Conservation (phyloP, 2,888 invertebrate species). For the Plebejus melissa region DNA sequence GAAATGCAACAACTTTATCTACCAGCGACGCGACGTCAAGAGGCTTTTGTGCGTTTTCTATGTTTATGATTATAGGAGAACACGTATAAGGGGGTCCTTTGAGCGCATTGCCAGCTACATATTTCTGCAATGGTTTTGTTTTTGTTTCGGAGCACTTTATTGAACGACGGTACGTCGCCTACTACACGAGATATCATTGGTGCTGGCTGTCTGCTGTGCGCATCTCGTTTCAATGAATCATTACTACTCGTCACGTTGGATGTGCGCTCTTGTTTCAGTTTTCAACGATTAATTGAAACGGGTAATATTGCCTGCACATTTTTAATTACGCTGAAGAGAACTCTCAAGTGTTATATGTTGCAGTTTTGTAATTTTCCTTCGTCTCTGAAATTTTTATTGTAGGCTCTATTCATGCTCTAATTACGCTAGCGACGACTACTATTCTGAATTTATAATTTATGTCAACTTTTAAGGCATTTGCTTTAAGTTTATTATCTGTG, state of each 20-base stretch:
- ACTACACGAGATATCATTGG: conserved; percentile 35
- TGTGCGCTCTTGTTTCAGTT: conserved; percentile 12
- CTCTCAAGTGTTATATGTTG: neutral
- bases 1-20: conserved; percentile 77
- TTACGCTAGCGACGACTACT: neutral
- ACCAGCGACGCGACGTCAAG: conserved; percentile 72
- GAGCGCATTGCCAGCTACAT: conserved; percentile 61
- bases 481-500: neutral
- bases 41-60: conserved; percentile 79
- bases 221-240: conserved; percentile 25
- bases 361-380: neutral
- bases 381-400: neutral
- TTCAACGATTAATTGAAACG: conserved; percentile 4
- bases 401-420: neutral
- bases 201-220: conserved; percentile 16
- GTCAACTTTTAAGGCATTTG: neutral
- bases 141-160: conserved; percentile 59
- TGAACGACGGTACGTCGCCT: conserved; percentile 39
- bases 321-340: conserved; percentile 14
- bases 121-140: conserved; percentile 63
- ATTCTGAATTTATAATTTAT: neutral
- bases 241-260: conserved; percentile 15
- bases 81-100: conserved; percentile 74
- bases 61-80: conserved; percentile 76
- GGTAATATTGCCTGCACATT: conserved; percentile 13